Conservation (phyloP, 92 coral and sea anemone species). For the Palythoa grandis region DNA sequence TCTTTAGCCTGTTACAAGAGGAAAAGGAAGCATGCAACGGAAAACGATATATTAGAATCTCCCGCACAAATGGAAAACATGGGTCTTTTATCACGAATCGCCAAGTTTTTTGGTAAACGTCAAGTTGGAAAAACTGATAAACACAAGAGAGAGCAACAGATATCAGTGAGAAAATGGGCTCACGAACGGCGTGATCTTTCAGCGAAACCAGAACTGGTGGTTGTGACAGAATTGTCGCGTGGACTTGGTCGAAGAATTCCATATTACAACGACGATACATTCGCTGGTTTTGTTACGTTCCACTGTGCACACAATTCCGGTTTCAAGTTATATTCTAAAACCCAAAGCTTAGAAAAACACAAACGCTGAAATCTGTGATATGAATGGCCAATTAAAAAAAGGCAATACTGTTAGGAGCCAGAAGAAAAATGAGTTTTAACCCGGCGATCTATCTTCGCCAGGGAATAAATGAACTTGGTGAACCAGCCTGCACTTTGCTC, state of each 20-base stretch:
- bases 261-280: not conserved
- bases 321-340: not conserved
- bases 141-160: not conserved
- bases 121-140: not conserved
- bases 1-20: no score
- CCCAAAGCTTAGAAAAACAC: not conserved
- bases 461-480: not conserved
- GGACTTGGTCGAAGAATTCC: conserved; percentile 20
- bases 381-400: not conserved
- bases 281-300: not conserved
- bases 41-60: not conserved
- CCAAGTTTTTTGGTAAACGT: not conserved
- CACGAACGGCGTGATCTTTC: not conserved
- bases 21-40: not conserved
- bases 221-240: not conserved
- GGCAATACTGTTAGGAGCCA: not conserved
- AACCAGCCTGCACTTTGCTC: not conserved
- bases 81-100: not conserved
- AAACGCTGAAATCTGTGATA: not conserved
- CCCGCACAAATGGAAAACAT: not conserved
- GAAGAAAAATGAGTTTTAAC: not conserved
- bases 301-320: not conserved
- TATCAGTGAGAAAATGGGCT: not conserved
- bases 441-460: not conserved
- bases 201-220: not conserved